A percentile compares a stretch with the other conserved stretches of the same genome.
Conservation (phyloP, 1,140 invertebrate species). For the Uloborus diversus region DNA sequence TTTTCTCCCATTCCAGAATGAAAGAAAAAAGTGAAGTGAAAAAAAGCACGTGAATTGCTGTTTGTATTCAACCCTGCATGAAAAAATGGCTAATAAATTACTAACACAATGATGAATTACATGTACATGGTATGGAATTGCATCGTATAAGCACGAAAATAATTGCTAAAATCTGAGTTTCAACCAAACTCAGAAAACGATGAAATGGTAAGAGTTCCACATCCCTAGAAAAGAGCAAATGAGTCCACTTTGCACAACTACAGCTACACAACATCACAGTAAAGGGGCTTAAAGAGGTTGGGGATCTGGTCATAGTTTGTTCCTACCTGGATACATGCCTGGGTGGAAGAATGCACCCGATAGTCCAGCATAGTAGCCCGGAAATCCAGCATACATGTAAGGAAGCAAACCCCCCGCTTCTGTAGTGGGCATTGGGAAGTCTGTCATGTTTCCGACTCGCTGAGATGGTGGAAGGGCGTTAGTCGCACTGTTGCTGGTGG, state of each 20-base stretch:
- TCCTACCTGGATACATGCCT: slow-evolving; percentile 65
- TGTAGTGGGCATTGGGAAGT: slow-evolving; percentile 51
- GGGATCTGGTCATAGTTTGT: slow-evolving; percentile 56
- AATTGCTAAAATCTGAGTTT: slow-evolving; percentile 26
- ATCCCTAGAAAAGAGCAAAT: slow-evolving; percentile 1
- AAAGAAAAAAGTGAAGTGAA: slow-evolving; percentile 14
- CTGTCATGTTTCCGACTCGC: slow-evolving; percentile 42
- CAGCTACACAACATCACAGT: slow-evolving; percentile 50
- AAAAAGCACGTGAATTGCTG: slow-evolving; percentile 51
- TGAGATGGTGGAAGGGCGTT: not conserved
- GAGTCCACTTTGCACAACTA: slow-evolving; percentile 47
- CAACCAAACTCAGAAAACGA: slow-evolving; percentile 34
- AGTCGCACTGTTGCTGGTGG: not conserved
- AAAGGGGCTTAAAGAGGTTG: slow-evolving; percentile 17
- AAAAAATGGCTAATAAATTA: slow-evolving; percentile 57
- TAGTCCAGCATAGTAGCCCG: slow-evolving; percentile 65
- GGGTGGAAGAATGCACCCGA: slow-evolving; percentile 64
- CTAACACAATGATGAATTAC: slow-evolving; percentile 57
- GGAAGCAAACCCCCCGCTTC: slow-evolving; percentile 64
- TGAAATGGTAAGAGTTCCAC: slow-evolving; percentile 15
- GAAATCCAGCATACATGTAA: slow-evolving; percentile 67
- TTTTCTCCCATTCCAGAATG: slow-evolving; percentile 17
- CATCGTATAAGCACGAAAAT: slow-evolving; percentile 39
- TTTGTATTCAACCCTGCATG: slow-evolving; percentile 48
- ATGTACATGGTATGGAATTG: slow-evolving; percentile 52